Evolutionary conservation across 2,888 invertebrate species (phyloP), one percentile per base, ranked within the genome.

Genomic region (Vesta saturnalis): DNA sequence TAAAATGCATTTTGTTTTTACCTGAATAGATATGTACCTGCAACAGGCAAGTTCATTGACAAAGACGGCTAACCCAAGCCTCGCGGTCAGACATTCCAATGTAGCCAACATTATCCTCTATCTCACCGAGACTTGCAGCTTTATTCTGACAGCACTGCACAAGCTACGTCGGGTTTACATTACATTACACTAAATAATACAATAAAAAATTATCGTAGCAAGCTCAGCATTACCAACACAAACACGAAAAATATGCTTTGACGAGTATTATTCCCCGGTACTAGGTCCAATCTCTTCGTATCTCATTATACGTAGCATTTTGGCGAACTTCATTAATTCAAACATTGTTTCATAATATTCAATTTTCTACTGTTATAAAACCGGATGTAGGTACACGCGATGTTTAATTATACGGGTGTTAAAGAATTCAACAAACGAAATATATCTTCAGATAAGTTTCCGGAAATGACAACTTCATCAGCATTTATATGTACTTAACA

Each of bases 51-150:
- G 76, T 77, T 77, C 76, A 75, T 77, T 77, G 76, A 77, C 75
- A 77, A 77, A 77, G 74, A 73, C 73, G 63, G 70, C 60, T 68
- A 68, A 70, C 69, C 76, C 74, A 71, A 73, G 69, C 74, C 74
- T 74, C 74, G 70, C 74, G 70, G 74, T 73, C 76, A 72, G 73
- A 70, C 76, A 75, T 77, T 77, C 76, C 76, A 71, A 73, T 69
- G 73, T 67, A 70, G 72, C 70, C 67, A 69, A 67, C 71, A 68
- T 70, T 72, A 72, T 72, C 69, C 71, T 71, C 72, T 73, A 73
- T 73, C 73, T 73, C 70, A 59, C 23, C 60, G 55, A 64, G 52
- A 52, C 60, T 62, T 67, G 54, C 64, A 68, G 64, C 64, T 64
- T 60, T 67, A 57, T 57, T 63, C 16, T 18, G 22, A 22, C 64